phyloP scores from a whole-genome alignment of 2,797 vertebrate genomes.

The Epinephelus coioides region DNA sequence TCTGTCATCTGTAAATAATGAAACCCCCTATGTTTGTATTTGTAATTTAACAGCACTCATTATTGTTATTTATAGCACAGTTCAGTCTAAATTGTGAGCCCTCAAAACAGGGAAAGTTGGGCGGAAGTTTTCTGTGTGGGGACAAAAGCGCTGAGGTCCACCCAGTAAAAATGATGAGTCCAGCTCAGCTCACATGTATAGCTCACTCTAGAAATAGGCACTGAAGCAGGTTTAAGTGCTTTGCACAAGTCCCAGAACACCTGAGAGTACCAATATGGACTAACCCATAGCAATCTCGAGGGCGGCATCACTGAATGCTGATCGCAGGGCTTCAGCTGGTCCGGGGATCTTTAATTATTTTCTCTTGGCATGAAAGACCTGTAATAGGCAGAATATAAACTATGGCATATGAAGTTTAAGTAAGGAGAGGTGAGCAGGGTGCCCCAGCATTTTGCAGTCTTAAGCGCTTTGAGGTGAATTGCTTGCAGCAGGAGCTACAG shows the following conservation, averaged over 20 bases:
- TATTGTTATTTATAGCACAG: constrained; percentile 28
- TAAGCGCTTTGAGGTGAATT: constrained; percentile 41
- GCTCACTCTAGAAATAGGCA: neutral
- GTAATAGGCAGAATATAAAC: constrained; percentile 63
- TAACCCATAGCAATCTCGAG: constrained; percentile 48
- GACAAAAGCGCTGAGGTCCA: neutral
- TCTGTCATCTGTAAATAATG: neutral
- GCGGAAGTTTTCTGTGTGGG: neutral
- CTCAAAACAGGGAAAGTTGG: neutral
- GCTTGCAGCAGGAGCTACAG: constrained; percentile 35
- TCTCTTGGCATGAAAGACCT: constrained; percentile 53
- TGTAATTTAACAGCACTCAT: neutral
- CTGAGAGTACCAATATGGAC: constrained; percentile 29
- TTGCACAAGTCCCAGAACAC: constrained; percentile 23
- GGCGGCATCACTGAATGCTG: constrained; percentile 51
- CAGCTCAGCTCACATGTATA: neutral
- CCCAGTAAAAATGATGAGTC: neutral
- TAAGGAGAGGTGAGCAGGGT: constrained; percentile 27
- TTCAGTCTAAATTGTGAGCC: constrained; percentile 46
- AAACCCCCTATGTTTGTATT: neutral
- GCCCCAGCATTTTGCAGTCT: constrained; percentile 44
- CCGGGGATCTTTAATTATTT: constrained; percentile 55
- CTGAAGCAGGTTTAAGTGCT: constrained; percentile 21
- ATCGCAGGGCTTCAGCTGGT: constrained; percentile 54
- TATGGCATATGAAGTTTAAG: constrained; percentile 34